Base-by-base conservation (phyloP, 1,140 invertebrate genomes). In the Amyelois transitella region DNA sequence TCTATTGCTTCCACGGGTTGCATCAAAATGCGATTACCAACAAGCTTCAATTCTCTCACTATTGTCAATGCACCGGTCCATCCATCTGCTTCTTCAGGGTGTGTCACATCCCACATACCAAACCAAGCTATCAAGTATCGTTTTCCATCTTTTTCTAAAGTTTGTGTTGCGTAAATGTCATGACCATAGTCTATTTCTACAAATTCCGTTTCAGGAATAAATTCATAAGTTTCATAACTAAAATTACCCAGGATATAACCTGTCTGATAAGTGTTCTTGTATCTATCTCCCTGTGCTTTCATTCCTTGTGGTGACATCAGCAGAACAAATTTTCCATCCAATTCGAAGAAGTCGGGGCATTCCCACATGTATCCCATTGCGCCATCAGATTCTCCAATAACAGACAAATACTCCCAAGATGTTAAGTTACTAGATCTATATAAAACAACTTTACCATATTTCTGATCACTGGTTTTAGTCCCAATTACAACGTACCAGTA, bases 131-230 rank as follows among this genome's bases (percentile, higher is more conserved):
- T 55, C 5, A 86, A 14, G 19, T 81, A 76, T 43, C 86, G 73
- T n/a, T 64, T 78, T 0, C 86, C 86, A 58, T 87, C 71, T 5
- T 63, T 58, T 44, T 80, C 72, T 12, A 66, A 75, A 0, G 86
- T 85, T 45, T 85, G 81, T n/a, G 85, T 75, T 10, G 86, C 88
- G 51, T 89, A 89, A 48, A 87, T 88, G 44, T 88, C 86, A 51
- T 88, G 86, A 0, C 86, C 86, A 47, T 62, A 88, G 54, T 88
- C 86, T 4, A 88, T 61, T 62, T 88, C 85, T 62, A 84, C 79
- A 55, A 88, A 88, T 3, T 62, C 60, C 12, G 65, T 58, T 56
- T 83, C 75, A 1, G 66, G 70, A 0, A 72, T 55, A 47, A 88
- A 86, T 53, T 81, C 62, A 45, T 77, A 75, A 0, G 76, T 86